Evolutionary conservation across 1,140 invertebrate genomes (phyloP), one percentile per base, ranked within the genome.

Genomic region (Ceratoteleas bidentatus): DNA sequence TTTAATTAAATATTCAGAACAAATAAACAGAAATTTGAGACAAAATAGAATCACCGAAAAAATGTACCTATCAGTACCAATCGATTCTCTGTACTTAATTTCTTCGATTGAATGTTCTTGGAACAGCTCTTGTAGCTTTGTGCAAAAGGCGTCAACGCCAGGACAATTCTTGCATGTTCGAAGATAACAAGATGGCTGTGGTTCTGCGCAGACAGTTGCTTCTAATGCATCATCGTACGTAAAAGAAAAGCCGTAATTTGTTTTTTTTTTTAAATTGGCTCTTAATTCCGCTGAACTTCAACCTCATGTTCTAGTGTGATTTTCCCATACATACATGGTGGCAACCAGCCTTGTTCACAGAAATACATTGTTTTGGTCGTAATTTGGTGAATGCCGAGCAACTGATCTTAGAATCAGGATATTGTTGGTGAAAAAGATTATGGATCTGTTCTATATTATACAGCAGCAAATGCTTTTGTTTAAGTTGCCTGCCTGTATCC

Each of bases 381-480:
- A 70, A n/a, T 15, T 52, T 50, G n/a, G 32, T 10, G 43, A 70
- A 70, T 11, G 40, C 40, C 10, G 54, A 52, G 2, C n/a, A 70
- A 60, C 36, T 60, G 47, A 81, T 84, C 62, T 79, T 65, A 7
- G 75, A 10, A 13, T 85, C 53, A 11, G 84, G 50, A 72, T 69
- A 69, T 56, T 80, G 74, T 38, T 74, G 32, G 8, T 13, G 40
- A 65, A 87, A 87, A 16, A 40, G n/a, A 16, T 33, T 16, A 70
- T 86, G 69, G 15, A 81, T 15, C 36, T 84, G 75, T 47, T 79
- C 73, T 11, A 85, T 32, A 76, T 87, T 87, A 60, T 58, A 47
- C 11, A 86, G 65, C 10, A 87, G 49, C 45, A 84, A 78, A 9
- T 79, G 69, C 32, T 87, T 86, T 64, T 85, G 84, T 13, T 70